phyloP scores from a whole-genome alignment of 1,140 invertebrate genomes.

The Euglossa dilemma region DNA sequence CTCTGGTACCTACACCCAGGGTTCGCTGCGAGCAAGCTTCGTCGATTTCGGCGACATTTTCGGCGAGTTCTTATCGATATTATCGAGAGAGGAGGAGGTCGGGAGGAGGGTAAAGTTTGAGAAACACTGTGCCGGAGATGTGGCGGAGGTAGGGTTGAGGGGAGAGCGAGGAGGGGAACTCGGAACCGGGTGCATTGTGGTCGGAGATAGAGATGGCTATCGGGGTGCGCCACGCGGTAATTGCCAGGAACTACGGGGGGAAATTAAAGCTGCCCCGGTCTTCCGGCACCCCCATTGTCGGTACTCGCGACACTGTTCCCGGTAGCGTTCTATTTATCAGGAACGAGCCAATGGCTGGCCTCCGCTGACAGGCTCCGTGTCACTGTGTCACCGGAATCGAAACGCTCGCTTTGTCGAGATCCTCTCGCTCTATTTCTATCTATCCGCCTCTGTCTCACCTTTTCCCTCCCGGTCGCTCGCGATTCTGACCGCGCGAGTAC shows the following conservation, averaged over 20 bases:
- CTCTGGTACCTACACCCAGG: neutral
- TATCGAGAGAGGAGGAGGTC: neutral
- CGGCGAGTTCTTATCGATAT: neutral
- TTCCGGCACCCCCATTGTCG: conserved; percentile 78
- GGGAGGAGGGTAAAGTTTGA: neutral
- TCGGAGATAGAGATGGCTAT: conserved; percentile 80
- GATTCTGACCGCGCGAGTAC: conserved; percentile 14
- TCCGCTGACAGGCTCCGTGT: conserved; percentile 76
- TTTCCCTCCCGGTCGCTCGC: neutral
- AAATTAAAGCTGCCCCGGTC: conserved; percentile 80
- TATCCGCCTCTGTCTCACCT: conserved; percentile 1
- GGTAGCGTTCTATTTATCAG: conserved; percentile 78
- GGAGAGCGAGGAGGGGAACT: conserved; percentile 33
- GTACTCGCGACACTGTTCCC: conserved; percentile 71
- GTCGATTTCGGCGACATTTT: neutral
- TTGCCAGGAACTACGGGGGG: conserved; percentile 80
- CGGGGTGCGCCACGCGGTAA: conserved; percentile 77
- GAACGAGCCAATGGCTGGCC: conserved; percentile 72
- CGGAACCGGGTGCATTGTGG: conserved; percentile 75
- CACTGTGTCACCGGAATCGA: conserved; percentile 79
- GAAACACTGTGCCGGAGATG: conserved; percentile 45
- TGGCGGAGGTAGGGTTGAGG: conserved; percentile 40
- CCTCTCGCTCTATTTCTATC: neutral
- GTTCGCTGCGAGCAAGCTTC: neutral
- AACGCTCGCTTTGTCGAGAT: conserved; percentile 53